Conservation (phyloP, 2,888 invertebrate genomes). For the Lasioglossum leucozonium region DNA sequence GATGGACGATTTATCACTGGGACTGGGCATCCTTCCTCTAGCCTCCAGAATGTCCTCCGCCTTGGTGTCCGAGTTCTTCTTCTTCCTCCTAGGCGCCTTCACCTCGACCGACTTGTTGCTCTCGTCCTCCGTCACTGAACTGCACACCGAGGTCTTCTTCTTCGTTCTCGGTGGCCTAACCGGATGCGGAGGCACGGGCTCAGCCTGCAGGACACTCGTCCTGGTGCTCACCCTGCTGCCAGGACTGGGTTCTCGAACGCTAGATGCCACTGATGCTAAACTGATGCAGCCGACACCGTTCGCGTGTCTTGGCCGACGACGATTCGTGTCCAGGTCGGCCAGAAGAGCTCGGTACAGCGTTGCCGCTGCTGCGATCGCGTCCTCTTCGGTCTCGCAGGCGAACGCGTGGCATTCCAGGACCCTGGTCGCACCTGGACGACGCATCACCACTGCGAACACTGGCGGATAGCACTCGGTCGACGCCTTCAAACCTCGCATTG, state of each 20-base stretch:
- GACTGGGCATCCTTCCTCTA: slow-evolving; percentile 53
- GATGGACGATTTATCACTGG: slow-evolving; percentile 16
- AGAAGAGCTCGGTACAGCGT: slow-evolving; percentile 95
- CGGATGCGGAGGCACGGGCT: slow-evolving; percentile 84
- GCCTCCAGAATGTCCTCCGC: slow-evolving; percentile 81
- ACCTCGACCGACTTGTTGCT: slow-evolving; percentile 77
- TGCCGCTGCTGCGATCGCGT: slow-evolving; percentile 96
- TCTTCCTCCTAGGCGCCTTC: slow-evolving; percentile 81
- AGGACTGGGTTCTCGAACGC: slow-evolving; percentile 76
- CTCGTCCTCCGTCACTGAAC: slow-evolving; percentile 74
- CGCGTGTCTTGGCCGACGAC: slow-evolving; percentile 88
- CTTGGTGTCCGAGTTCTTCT: slow-evolving; percentile 78
- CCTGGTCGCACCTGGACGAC: slow-evolving; percentile 90
- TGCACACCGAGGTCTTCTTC: slow-evolving; percentile 87
- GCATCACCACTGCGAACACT: slow-evolving; percentile 96
- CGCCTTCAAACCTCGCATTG: slow-evolving; percentile 80
- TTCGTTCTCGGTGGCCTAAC: slow-evolving; percentile 91
- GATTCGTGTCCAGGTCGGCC: slow-evolving; percentile 85
- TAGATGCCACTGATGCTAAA: slow-evolving; percentile 85
- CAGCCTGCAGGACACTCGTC: slow-evolving; percentile 55
- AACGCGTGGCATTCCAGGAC: slow-evolving; percentile 96
- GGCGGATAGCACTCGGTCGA: slow-evolving; percentile 89
- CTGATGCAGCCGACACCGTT: slow-evolving; percentile 92
- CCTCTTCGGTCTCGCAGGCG: slow-evolving; percentile 94
- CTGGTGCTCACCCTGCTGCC: slow-evolving; percentile 68